Base-by-base conservation (phyloP, 2,888 invertebrate species). In the Augiades crinisus region DNA sequence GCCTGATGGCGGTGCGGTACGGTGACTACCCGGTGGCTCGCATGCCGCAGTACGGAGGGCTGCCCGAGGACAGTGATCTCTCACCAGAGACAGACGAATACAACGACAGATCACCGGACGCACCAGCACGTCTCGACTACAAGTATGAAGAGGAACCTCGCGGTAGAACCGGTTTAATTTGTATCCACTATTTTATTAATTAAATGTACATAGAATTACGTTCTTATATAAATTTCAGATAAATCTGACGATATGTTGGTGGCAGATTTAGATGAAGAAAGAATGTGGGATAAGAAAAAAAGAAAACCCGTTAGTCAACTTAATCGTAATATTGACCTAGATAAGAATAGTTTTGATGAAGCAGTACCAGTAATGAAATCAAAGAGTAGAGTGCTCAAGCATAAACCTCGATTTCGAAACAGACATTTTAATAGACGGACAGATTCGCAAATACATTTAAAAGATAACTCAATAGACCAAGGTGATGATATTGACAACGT, bases 41-140 rank as follows among this genome's bases (percentile, higher is more conserved):
- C 47, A 78, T 84, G 84, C 86, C 86, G 5, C 72, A 72, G 46
- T 86, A 86, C 60, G 64, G 60, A 19, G 60, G 57, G 40, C 77
- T 75, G 14, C 78, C 80, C 55, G 77, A 76, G 8, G 60, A 56
- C 7, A 61, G 46, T 13, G 60, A 41, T 8, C 51, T 41, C 22
- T 47, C 53, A 45, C 37, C 53, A 51, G 50, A 46, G 41, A 59
- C 60, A 3, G 75, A 75, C 5, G 81, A 81, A 46, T 82, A 84
- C 56, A 68, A 62, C 31, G 78, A 75, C 4, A 78, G 67, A 45
- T 67, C 80, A 36, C 75, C 70, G 2, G 81, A 79, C 44, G 71
- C 71, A 12, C 64, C 77, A 19, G 72, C 77, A 13, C 60, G 72
- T n/a, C 68, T 72, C 19, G 83, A 85, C 62, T 85, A 85, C 60